These are phyloP conservation scores for Rutpela maculata DNA, from an alignment of 2,888 invertebrate genomes.

Conservation along the genomic window DNA sequence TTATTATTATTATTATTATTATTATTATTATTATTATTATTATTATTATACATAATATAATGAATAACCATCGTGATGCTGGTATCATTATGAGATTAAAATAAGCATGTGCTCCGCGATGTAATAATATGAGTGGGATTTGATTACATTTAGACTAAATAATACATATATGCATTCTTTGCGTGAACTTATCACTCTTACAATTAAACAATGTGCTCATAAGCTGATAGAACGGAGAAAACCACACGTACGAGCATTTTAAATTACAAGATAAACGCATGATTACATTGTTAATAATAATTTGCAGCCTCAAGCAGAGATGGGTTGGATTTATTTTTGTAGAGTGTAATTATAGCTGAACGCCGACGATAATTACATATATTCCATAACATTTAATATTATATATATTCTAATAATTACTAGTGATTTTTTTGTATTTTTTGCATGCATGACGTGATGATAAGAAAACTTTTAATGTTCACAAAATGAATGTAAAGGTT, in stretches of 20 bases:
- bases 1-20: too few species aligned
- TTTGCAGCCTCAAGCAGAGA: not conserved
- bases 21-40: too few species aligned
- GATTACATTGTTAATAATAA: slow-evolving; percentile 21
- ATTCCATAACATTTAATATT: slow-evolving; percentile 3
- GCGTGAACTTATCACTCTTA: not conserved
- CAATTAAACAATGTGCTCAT: not conserved
- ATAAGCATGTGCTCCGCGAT: not conserved
- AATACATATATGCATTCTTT: not conserved
- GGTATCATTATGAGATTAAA: not conserved
- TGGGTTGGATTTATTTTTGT: slow-evolving; percentile 5
- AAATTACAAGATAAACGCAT: not conserved
- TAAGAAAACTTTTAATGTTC: not conserved
- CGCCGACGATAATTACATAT: slow-evolving; percentile 10
- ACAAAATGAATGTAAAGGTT: not conserved
- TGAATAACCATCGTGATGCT: not conserved
- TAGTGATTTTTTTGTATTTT: too few species aligned
- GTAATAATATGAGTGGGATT: not conserved
- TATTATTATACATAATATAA: not conserved
- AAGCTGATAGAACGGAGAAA: not conserved
- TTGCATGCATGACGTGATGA: not conserved
- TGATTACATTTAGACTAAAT: not conserved
- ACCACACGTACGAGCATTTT: not conserved
- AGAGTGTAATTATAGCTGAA: slow-evolving; percentile 7
- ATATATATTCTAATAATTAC: slow-evolving; percentile 13